Evolutionary conservation across 2,888 invertebrate genomes (phyloP).

Genomic region (Linnaemya tessellans): DNA sequence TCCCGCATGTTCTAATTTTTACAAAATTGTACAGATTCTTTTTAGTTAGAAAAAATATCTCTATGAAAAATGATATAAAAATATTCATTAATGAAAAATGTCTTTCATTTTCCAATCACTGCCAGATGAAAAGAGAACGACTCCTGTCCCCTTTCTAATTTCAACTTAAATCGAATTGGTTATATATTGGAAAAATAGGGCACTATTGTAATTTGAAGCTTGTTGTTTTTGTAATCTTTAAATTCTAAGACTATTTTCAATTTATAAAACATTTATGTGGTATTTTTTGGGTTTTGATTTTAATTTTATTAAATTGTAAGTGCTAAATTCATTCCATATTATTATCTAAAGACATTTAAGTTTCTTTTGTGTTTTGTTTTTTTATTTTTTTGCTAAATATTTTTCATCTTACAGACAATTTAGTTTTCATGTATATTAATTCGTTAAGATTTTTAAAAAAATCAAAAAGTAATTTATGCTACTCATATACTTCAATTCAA

Average conservation of each 20-base stretch:
- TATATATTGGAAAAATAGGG: background rate
- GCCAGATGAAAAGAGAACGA: background rate
- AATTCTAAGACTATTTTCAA: slow-evolving; percentile 46
- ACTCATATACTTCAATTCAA: background rate
- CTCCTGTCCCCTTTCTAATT: background rate
- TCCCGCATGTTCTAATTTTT: too few species aligned
- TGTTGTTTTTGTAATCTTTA: slow-evolving; percentile 25
- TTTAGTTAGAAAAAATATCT: too few species aligned
- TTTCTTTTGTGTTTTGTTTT: slow-evolving; percentile 11
- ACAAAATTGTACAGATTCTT: too few species aligned
- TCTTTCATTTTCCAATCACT: slow-evolving; percentile 2
- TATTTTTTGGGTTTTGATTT: slow-evolving; percentile 11
- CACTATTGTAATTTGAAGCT: slow-evolving; percentile 33
- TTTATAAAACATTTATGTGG: slow-evolving; percentile 64
- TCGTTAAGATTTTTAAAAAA: slow-evolving; percentile 34
- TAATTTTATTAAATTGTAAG: slow-evolving; percentile 34
- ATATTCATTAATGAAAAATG: too few species aligned
- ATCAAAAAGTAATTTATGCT: background rate
- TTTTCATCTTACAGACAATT: slow-evolving; percentile 10
- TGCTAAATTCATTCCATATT: slow-evolving; percentile 48
- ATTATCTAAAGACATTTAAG: slow-evolving; percentile 51
- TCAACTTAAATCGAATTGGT: background rate
- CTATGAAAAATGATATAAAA: background rate
- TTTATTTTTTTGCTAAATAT: slow-evolving; percentile 4
- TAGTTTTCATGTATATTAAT: slow-evolving; percentile 3